Percentiles rank a stretch among this genome's conserved stretches.
Evolutionary conservation across 1,140 invertebrate species (phyloP).

Genomic region (Cataglyphis hispanica): DNA sequence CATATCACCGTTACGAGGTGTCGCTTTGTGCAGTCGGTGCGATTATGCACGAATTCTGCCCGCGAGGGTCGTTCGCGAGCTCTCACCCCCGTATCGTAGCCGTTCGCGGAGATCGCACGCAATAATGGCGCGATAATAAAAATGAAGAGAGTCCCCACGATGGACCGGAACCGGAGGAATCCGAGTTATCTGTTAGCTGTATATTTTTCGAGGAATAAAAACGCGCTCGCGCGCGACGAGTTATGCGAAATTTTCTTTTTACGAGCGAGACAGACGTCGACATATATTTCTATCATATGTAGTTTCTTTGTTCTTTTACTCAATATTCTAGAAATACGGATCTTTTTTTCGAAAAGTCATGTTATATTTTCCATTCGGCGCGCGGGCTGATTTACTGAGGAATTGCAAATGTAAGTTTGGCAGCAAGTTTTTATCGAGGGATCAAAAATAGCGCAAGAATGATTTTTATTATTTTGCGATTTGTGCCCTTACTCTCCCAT

Average conservation of each 20-base stretch:
- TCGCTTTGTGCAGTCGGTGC: slow-evolving; percentile 63
- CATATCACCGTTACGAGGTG: slow-evolving; percentile 47
- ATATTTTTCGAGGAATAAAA: slow-evolving; percentile 1
- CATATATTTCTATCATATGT: not conserved
- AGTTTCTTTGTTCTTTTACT: slow-evolving; percentile 12
- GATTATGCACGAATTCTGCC: slow-evolving; percentile 67
- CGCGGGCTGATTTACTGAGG: slow-evolving; percentile 37
- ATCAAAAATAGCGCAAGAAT: slow-evolving; percentile 17
- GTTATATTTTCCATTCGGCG: slow-evolving; percentile 1
- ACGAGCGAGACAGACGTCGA: slow-evolving; percentile 40
- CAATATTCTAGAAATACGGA: not conserved
- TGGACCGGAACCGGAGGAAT: not conserved
- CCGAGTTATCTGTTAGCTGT: not conserved
- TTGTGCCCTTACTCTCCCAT: not conserved
- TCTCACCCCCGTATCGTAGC: slow-evolving; percentile 52
- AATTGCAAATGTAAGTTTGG: slow-evolving; percentile 56
- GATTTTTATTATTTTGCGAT: slow-evolving; percentile 48
- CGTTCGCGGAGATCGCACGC: slow-evolving; percentile 4
- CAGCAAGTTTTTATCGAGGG: slow-evolving; percentile 33
- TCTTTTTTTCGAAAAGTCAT: not conserved
- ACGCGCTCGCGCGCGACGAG: not conserved
- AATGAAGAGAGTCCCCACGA: slow-evolving; percentile 51
- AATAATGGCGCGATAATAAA: slow-evolving; percentile 71
- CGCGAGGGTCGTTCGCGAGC: slow-evolving; percentile 47
- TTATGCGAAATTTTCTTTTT: slow-evolving; percentile 41